Evolutionary conservation across 1,140 invertebrate species (phyloP).

Genomic region (Leptinotarsa undecemlineata): DNA sequence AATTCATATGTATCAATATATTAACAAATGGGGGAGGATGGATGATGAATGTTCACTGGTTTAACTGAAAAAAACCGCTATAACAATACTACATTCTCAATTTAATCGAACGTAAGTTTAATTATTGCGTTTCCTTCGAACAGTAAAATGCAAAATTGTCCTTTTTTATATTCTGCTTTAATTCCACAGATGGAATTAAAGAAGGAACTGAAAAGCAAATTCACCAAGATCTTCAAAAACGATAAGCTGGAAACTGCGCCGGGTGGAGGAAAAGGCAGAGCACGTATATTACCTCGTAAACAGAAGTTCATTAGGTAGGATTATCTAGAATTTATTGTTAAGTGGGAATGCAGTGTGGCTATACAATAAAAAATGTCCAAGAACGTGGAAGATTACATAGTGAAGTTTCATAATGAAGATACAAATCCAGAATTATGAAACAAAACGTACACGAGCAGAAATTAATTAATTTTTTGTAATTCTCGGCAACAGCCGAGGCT

Average conservation of each 20-base stretch:
- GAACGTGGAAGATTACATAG: background rate
- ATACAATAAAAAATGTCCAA: background rate
- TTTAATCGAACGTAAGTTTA: too few relatives aligned
- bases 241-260: background rate
- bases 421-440: slow-evolving; percentile 3
- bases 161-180: background rate
- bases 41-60: too few relatives aligned
- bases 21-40: too few relatives aligned
- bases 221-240: background rate
- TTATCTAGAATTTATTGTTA: slow-evolving; percentile 7
- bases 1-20: too few relatives aligned
- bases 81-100: too few relatives aligned
- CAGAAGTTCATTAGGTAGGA: background rate
- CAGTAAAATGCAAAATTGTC: too few relatives aligned
- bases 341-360: background rate
- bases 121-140: too few relatives aligned
- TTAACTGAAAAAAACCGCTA: too few relatives aligned
- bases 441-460: background rate
- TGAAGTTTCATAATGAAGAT: background rate
- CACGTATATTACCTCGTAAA: slow-evolving; percentile 1
- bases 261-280: background rate
- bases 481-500: too few relatives aligned
- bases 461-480: too few relatives aligned
- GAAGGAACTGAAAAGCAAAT: slow-evolving; percentile 1
- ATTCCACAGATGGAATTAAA: background rate